phyloP scores from a whole-genome alignment of 2,888 invertebrate species.

The Catocala sponsa region DNA sequence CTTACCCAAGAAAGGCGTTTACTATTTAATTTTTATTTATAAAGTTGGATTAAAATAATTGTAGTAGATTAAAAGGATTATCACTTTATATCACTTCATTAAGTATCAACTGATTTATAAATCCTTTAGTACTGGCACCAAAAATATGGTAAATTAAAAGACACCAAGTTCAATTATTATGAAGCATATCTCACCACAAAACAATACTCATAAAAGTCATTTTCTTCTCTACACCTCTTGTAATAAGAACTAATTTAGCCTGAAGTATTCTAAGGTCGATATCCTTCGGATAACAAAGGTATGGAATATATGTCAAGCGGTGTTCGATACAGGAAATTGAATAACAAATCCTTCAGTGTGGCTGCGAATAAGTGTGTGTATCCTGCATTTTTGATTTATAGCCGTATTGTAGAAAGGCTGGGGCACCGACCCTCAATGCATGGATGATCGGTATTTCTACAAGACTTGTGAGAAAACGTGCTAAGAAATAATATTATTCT shows the following conservation, averaged over 20 bases:
- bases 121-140: conserved; percentile 4
- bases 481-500: too few relatives aligned
- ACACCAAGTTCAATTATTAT: conserved; percentile 41
- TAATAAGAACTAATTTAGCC: conserved; percentile 24
- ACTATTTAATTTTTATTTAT: too few relatives aligned
- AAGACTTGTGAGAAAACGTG: too few relatives aligned
- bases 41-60: too few relatives aligned
- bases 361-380: conserved; percentile 44
- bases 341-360: conserved; percentile 52
- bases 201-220: not conserved
- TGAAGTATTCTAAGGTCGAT: conserved; percentile 26
- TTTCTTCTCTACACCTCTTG: conserved; percentile 6
- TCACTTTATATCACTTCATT: not conserved
- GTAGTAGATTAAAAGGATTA: too few relatives aligned
- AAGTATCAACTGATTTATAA: conserved; percentile 14
- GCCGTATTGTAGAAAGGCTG: not conserved
- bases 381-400: conserved; percentile 48
- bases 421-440: too few relatives aligned
- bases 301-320: conserved; percentile 39
- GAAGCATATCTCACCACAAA: conserved; percentile 35
- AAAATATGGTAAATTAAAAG: conserved; percentile 18
- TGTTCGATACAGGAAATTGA: conserved; percentile 49
- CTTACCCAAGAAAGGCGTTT: too few relatives aligned
- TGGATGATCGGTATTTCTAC: too few relatives aligned
- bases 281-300: conserved; percentile 44